A percentile compares a stretch with the other conserved stretches of the same genome.
Evolutionary conservation across 1,140 invertebrate genomes (phyloP).

Genomic region (Pogonus chalceus): DNA sequence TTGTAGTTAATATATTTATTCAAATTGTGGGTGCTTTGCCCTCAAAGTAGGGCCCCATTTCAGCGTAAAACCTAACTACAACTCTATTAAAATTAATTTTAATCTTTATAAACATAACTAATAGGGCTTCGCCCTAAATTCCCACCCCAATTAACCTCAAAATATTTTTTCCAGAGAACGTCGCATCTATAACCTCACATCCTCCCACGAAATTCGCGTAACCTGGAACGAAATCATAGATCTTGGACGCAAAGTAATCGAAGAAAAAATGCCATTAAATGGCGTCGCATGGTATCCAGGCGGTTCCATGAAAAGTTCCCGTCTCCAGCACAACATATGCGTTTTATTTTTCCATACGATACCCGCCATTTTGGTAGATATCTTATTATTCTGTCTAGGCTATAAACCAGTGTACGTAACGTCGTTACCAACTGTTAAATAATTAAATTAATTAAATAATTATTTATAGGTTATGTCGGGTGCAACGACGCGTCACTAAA

Average conservation of each 20-base stretch:
- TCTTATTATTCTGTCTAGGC: conserved; percentile 60
- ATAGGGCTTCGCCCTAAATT: not conserved
- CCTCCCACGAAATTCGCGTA: conserved; percentile 69
- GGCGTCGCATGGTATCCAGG: conserved; percentile 80
- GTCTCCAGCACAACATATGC: conserved; percentile 64
- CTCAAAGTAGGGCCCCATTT: conserved; percentile 3
- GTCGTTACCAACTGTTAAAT: not conserved
- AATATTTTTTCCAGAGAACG: conserved; percentile 23
- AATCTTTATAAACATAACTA: not conserved
- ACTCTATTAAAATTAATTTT: not conserved
- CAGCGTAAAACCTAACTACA: too few relatives aligned
- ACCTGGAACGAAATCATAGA: conserved; percentile 75
- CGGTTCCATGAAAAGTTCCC: conserved; percentile 75
- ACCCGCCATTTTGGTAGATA: conserved; percentile 73
- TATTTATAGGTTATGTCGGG: conserved; percentile 52
- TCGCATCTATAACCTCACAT: conserved; percentile 61
- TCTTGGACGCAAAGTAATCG: conserved; percentile 65
- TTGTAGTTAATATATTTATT: too few relatives aligned
- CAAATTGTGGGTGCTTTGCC: too few relatives aligned
- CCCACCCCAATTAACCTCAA: conserved; percentile 1
- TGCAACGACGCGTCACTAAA: conserved; percentile 66
- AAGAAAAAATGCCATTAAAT: conserved; percentile 62
- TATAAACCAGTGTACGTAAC: conserved; percentile 72
- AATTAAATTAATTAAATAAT: conserved; percentile 9
- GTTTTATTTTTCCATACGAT: conserved; percentile 75